Evolutionary conservation across 64 coral and sea anemone species (phyloP).

Genomic region (Orbicella faveolata): DNA sequence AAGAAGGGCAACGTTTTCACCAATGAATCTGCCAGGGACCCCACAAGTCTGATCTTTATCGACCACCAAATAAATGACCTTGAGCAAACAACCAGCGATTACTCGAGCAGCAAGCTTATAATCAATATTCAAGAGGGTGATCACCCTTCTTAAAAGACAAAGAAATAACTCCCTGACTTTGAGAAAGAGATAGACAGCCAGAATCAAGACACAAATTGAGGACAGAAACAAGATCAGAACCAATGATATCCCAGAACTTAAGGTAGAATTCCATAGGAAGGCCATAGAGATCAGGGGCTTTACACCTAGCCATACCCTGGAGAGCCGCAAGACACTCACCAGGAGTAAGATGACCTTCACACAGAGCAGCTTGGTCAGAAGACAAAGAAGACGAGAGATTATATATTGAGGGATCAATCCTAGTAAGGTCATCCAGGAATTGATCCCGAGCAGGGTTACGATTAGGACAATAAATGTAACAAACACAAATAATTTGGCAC

Average conservation of each 20-base stretch:
- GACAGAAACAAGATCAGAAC: conserved; percentile 19
- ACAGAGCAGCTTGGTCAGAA: not conserved
- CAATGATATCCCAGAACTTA: not conserved
- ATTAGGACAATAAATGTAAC: conserved; percentile 34
- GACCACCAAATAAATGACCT: not conserved
- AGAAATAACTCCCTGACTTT: not conserved
- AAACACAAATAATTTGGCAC: not conserved
- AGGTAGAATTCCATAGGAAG: conserved; percentile 40
- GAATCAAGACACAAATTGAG: conserved; percentile 14
- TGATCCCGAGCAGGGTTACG: not conserved
- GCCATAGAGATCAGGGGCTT: conserved; percentile 37
- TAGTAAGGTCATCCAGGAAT: conserved; percentile 6
- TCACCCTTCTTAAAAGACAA: conserved; percentile 17
- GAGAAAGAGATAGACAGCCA: not conserved
- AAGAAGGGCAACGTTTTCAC: conserved; percentile 26
- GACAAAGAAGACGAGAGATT: not conserved
- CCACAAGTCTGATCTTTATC: conserved; percentile 19
- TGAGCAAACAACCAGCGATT: not conserved
- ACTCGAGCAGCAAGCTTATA: not conserved
- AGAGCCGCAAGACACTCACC: conserved; percentile 21
- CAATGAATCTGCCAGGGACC: conserved; percentile 28
- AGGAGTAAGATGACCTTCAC: not conserved
- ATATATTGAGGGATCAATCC: not conserved
- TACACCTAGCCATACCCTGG: conserved; percentile 5
- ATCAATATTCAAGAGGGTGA: not conserved